Base-by-base conservation (phyloP, 2,797 vertebrate species). In the Perodicticus potto region DNA sequence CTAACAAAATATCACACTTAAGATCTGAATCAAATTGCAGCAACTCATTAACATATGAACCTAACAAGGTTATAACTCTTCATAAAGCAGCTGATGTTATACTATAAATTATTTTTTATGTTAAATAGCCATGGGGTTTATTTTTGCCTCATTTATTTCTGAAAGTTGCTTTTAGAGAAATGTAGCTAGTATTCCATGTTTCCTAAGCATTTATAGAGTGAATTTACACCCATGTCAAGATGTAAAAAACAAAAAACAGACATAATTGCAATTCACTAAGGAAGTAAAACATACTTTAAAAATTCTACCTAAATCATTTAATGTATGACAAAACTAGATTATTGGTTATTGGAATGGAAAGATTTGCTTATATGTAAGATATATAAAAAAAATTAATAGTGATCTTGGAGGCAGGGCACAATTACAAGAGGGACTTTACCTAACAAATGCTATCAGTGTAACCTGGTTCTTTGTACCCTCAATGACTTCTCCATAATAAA, bases 1-100 rank as follows among this genome's bases (percentile, higher is more conserved):
- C 61, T 97, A 74, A 93, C 45, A 97, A 97, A 97, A 95, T 89
- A 81, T 96, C 91, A 96, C 63, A 93, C 88, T 95, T 93, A 96
- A 92, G 89, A 88, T 72, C 23, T 85, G 95, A 96, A 93, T 97
- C 34, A 92, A 97, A 96, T 77, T 95, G 43, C 70, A 93, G 37
- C 89, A 93, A 93, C 93, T 94, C 27, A 93, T 89, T 97, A 96
- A 95, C 87, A 78, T 45, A 76, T 94, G 69, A 92, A 81, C 74
- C 57, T 89, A 92, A 92, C 40, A 92, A 93, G 63, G 67, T 76
- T 95, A 96, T 93, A 92, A 22, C 65, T 93, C 69, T 93, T 96
- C 53, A 87, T 88, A 95, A 96, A 96, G 57, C 49, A 95, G 78
- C 40, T 89, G 37, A 88, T 95, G 89, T 95, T 94, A 86, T 86